Conservation (phyloP, 2,797 vertebrate species). For the Acanthurus leucopareius region DNA sequence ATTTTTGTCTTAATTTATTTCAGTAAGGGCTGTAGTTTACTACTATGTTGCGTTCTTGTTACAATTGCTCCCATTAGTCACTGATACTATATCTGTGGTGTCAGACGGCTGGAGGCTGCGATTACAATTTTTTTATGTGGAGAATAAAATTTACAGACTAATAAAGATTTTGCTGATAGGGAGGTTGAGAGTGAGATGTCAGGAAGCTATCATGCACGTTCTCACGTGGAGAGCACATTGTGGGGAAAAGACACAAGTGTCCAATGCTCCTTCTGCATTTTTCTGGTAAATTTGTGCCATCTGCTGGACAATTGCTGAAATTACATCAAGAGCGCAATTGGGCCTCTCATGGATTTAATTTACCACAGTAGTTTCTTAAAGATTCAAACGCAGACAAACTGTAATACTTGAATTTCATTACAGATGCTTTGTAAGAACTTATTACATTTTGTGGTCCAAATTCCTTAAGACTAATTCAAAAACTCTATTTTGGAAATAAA, state of each 20-base stretch:
- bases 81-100: background rate
- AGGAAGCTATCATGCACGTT: slow-evolving; percentile 7
- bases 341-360: too few relatives aligned
- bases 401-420: too few relatives aligned
- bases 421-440: too few relatives aligned
- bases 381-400: too few relatives aligned
- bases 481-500: background rate
- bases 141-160: background rate
- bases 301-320: slow-evolving; percentile 37
- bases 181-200: slow-evolving; percentile 1
- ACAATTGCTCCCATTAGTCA: background rate
- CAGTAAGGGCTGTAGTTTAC: background rate
- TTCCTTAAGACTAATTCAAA: background rate
- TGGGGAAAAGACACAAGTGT: fast-evolving
- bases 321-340: slow-evolving; percentile 24
- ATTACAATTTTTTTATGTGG: background rate
- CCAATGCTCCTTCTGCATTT: background rate
- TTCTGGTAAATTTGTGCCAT: slow-evolving; percentile 12
- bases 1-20: too few relatives aligned
- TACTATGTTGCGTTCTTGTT: background rate
- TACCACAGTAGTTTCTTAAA: too few relatives aligned
- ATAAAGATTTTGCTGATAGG: background rate
- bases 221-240: slow-evolving; percentile 28
- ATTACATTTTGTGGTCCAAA: background rate
- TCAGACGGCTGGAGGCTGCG: background rate